Conservation (phyloP, 2,888 invertebrate genomes). For the Operophtera brumata region DNA sequence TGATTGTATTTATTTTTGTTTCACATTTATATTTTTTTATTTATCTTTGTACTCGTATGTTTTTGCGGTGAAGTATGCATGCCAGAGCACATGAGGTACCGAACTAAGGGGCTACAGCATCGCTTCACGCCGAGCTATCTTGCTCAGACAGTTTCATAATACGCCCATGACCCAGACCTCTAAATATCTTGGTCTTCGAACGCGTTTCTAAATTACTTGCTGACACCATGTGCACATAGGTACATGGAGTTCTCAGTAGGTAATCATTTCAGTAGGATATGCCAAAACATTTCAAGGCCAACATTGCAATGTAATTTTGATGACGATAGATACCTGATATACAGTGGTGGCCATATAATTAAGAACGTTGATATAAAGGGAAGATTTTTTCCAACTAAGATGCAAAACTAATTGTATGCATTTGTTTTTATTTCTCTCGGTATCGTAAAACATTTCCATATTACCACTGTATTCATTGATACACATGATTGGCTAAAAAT, state of each 20-base stretch:
- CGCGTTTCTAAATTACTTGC: not conserved
- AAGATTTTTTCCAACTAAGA: too few relatives aligned
- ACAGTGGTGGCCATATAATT: too few relatives aligned
- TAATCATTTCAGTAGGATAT: not conserved
- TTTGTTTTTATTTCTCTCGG: too few relatives aligned
- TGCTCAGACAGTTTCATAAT: constrained; percentile 15
- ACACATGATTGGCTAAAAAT: too few relatives aligned
- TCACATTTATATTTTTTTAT: not conserved
- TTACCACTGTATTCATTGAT: too few relatives aligned
- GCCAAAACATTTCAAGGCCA: constrained; percentile 5
- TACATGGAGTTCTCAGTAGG: not conserved
- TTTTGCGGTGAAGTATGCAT: constrained; percentile 8
- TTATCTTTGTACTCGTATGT: constrained; percentile 6
- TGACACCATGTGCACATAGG: not conserved
- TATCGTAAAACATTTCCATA: too few relatives aligned
- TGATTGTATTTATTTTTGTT: constrained; percentile 9
- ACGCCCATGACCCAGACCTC: constrained; percentile 14
- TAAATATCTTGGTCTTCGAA: constrained; percentile 7
- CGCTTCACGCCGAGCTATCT: constrained; percentile 5
- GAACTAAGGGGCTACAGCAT: constrained; percentile 16
- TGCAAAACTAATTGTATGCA: too few relatives aligned
- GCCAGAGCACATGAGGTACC: constrained; percentile 17
- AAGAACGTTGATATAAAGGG: too few relatives aligned
- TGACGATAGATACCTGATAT: too few relatives aligned
- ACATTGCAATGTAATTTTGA: not conserved